Evolutionary conservation across 1,140 invertebrate genomes (phyloP).

Genomic region (Eumeta japonica): DNA sequence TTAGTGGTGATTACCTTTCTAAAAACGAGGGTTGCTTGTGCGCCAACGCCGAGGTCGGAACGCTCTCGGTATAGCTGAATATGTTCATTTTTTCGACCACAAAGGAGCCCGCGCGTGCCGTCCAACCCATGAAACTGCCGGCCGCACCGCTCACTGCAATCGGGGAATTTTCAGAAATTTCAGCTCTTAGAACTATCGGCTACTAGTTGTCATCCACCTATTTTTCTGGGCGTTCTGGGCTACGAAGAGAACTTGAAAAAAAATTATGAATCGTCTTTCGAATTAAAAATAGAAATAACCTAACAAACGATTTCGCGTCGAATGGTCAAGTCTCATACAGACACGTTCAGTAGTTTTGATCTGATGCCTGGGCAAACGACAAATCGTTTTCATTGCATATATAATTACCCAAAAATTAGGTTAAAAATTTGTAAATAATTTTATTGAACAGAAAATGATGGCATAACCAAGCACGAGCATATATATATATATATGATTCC

Average conservation of each 20-base stretch:
- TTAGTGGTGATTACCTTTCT: constrained; percentile 61
- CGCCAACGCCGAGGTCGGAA: constrained; percentile 29
- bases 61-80: constrained; percentile 48
- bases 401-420: no score
- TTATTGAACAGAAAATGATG: no score
- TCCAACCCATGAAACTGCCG: constrained; percentile 66
- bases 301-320: no score
- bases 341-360: no score
- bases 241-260: background rate
- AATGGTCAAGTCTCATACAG: no score
- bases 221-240: background rate
- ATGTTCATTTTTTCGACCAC: constrained; percentile 77
- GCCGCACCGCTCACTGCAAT: constrained; percentile 34
- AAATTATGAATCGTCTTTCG: no score
- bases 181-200: background rate
- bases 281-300: no score
- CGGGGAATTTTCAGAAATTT: constrained; percentile 4
- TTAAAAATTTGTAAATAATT: no score
- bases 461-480: no score
- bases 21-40: constrained; percentile 58
- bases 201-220: no score
- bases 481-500: constrained; percentile 1
- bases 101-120: constrained; percentile 72
- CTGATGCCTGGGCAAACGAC: no score
- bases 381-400: constrained; percentile 3